Conservation (phyloP, 2,797 vertebrate genomes). For the Halcyon leucocephala region DNA sequence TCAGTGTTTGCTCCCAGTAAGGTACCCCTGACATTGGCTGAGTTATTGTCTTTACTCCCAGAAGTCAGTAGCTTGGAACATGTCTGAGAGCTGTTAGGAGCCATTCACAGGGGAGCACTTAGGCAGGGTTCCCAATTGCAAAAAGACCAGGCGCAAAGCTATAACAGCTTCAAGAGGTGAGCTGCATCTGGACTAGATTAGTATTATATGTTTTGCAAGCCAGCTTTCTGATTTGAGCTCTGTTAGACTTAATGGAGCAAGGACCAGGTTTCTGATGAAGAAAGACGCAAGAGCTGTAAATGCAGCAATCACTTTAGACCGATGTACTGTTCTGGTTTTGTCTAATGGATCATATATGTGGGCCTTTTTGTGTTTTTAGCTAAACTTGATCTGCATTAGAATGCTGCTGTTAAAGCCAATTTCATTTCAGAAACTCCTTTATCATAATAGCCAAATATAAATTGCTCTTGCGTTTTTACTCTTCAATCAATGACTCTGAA, state of each 20-base stretch:
- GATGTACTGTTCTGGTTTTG: not conserved
- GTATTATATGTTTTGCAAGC: not conserved
- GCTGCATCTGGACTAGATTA: not conserved
- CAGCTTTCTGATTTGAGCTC: not conserved
- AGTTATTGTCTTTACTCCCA: not conserved
- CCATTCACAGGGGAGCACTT: not conserved
- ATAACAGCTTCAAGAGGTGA: not conserved
- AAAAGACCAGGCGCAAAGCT: not conserved
- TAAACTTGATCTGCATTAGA: conserved; percentile 9
- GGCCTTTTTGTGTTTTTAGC: not conserved
- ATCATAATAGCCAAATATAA: not conserved
- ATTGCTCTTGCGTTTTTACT: not conserved
- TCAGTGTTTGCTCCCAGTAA: not conserved
- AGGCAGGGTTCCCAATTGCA: not conserved
- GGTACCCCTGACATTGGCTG: not conserved
- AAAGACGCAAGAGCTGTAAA: not conserved
- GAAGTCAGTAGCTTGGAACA: not conserved
- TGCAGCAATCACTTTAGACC: not conserved
- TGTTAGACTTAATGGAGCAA: not conserved
- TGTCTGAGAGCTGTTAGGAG: not conserved
- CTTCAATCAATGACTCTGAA: not conserved
- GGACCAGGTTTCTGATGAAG: not conserved
- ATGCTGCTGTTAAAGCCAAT: not conserved
- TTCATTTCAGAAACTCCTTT: conserved; percentile 1
- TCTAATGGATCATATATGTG: not conserved